These are phyloP conservation scores for Probosciger aterrimus DNA, from an alignment of 2,113 vertebrate genomes.

Conservation along the genomic window DNA sequence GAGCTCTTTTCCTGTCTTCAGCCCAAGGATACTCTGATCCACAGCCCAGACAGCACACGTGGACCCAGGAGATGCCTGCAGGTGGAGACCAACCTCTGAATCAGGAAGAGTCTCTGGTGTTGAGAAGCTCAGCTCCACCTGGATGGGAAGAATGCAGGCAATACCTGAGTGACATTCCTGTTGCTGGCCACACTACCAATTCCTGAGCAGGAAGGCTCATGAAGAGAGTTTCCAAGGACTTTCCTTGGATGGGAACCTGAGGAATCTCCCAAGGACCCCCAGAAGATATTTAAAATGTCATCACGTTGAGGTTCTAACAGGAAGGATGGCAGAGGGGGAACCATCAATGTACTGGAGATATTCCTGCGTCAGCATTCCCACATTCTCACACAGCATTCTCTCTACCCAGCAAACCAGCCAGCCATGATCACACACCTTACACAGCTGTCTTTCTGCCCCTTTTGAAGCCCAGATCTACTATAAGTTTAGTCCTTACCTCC, in stretches of 20 bases:
- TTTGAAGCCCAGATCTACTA: neutral
- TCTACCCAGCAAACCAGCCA: neutral
- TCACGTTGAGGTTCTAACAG: neutral
- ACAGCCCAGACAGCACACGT: conserved; percentile 78
- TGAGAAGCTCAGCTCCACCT: conserved; percentile 77
- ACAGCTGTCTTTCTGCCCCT: neutral
- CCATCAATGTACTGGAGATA: neutral
- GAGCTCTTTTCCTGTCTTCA: conserved; percentile 71
- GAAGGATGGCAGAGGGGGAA: neutral
- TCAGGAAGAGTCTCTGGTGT: conserved; percentile 72
- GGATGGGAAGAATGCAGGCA: neutral
- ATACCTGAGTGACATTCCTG: neutral
- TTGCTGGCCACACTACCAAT: neutral
- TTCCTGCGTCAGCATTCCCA: neutral
- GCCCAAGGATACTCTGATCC: conserved; percentile 71
- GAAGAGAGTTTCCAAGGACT: neutral
- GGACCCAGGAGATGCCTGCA: conserved; percentile 77
- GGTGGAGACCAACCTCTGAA: conserved; percentile 64
- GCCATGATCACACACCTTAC: neutral
- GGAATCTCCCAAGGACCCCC: neutral
- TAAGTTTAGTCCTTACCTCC: neutral
- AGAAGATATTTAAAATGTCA: neutral
- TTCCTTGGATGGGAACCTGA: neutral
- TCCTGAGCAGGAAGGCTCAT: neutral
- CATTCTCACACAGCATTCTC: neutral